These are phyloP conservation scores for Larimichthys polyactis DNA, from an alignment of 2,113 vertebrate genomes.

Conservation along the genomic window DNA sequence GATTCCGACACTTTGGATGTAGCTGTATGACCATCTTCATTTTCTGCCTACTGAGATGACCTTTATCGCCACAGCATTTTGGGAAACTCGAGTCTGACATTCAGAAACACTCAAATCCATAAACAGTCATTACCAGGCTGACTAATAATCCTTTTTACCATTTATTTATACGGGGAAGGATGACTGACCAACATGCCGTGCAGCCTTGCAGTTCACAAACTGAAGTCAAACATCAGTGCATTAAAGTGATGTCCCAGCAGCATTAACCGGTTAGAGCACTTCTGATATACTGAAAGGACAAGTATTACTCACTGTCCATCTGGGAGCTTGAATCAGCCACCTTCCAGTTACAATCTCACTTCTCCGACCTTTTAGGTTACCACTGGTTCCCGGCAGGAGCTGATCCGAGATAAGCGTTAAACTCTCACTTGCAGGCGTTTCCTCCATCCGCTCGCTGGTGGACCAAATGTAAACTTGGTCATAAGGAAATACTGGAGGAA, in stretches of 20 bases:
- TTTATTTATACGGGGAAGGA: neutral
- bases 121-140: constrained; percentile 4
- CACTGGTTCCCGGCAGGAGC: neutral
- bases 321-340: neutral
- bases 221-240: neutral
- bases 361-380: neutral
- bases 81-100: constrained; percentile 25
- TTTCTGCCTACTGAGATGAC: constrained; percentile 3
- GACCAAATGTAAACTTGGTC: neutral
- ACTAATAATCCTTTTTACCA: constrained; percentile 19
- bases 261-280: neutral
- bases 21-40: constrained; percentile 9
- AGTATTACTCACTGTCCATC: neutral
- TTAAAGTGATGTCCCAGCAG: neutral
- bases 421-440: neutral
- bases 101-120: constrained; percentile 30
- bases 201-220: neutral
- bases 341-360: neutral
- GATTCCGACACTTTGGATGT: neutral
- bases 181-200: neutral
- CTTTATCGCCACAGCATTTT: constrained; percentile 28
- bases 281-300: neutral
- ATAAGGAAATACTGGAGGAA: constrained; percentile 7
- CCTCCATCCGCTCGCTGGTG: neutral
- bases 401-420: neutral